phyloP scores from a whole-genome alignment of 2,888 invertebrate genomes.

The Marronus borbonicus region DNA sequence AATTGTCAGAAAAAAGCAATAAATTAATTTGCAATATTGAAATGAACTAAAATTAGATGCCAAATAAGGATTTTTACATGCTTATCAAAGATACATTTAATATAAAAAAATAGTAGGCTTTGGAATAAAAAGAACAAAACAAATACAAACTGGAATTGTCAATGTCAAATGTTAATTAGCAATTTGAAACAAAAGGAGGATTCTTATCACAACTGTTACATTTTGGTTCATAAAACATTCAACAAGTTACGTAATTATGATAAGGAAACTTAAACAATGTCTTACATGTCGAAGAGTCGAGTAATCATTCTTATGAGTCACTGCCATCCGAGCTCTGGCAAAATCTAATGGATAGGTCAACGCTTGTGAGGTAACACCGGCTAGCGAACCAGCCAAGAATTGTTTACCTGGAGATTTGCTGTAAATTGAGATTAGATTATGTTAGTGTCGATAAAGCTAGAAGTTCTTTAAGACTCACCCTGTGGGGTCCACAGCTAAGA shows the following conservation, averaged over 20 bases:
- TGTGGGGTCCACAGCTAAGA: conserved; percentile 80
- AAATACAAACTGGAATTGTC: too few relatives aligned
- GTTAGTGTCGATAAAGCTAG: too few relatives aligned
- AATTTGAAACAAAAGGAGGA: background rate
- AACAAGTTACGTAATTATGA: background rate
- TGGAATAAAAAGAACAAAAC: too few relatives aligned
- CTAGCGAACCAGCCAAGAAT: conserved; percentile 93
- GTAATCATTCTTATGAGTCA: conserved; percentile 87
- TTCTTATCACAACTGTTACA: too few relatives aligned
- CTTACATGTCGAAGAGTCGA: conserved; percentile 74
- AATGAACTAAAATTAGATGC: too few relatives aligned
- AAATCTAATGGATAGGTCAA: conserved; percentile 97
- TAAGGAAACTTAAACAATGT: background rate
- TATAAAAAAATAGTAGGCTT: too few relatives aligned
- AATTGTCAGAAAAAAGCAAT: too few relatives aligned
- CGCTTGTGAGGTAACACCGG: conserved; percentile 95
- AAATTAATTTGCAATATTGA: too few relatives aligned
- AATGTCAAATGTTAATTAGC: too few relatives aligned
- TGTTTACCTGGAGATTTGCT: conserved; percentile 72
- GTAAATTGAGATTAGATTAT: conserved; percentile 40
- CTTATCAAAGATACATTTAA: too few relatives aligned
- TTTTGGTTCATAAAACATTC: too few relatives aligned
- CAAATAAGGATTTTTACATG: too few relatives aligned
- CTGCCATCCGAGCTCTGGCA: conserved; percentile 97
- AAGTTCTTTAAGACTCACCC: conserved; percentile 67